Base-by-base conservation (phyloP, 2,113 vertebrate species). In the Drymodes brunneopygia region DNA sequence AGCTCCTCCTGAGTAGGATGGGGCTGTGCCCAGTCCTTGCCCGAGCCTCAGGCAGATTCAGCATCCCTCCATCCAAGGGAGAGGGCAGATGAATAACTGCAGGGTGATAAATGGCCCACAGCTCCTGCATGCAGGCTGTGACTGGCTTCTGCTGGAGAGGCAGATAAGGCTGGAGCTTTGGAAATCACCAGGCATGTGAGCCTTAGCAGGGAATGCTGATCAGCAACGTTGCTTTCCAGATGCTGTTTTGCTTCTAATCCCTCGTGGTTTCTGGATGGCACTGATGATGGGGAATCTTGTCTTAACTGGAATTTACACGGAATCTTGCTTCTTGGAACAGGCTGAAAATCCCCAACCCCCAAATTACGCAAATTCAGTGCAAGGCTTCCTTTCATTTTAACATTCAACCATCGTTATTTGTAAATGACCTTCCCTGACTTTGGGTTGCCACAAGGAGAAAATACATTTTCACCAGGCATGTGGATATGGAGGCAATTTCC, bases 401-500 rank as follows among this genome's bases (percentile, higher is more conserved):
- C 50, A 36, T 69, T 28, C 54, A 75, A 25, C 60, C 17, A 7
- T 57, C 31, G 1, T n/a, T 35, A 27, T 74, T 91, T 82, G 81
- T 58, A 67, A 78, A 77, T 70, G 56, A 31, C 38, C 53, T 75
- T 61, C 31, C 75, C 38, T 74, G 40, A n/a, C 58, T 70, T 61
- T 56, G 54, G 15, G 21, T 24, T 79, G 44, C 83, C 54, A 51
- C 64, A 40, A 85, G 71, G 69, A 77, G 64, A 82, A 71, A 91
- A 91, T 56, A 16, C 14, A 42, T 94, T 95, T 96, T 90, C 28
- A 1, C 67, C 65, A 58, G 60, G 45, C 60, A 5, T 58, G n/a
- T 70, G 72, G 75, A 38, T 44, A 9, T 12, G n/a, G 54, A 96
- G 48, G 13, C 86, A 87, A 91, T 96, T 92, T 91, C 90, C 90